Base-by-base conservation (phyloP, 2,888 invertebrate species). In the Sipha maydis region DNA sequence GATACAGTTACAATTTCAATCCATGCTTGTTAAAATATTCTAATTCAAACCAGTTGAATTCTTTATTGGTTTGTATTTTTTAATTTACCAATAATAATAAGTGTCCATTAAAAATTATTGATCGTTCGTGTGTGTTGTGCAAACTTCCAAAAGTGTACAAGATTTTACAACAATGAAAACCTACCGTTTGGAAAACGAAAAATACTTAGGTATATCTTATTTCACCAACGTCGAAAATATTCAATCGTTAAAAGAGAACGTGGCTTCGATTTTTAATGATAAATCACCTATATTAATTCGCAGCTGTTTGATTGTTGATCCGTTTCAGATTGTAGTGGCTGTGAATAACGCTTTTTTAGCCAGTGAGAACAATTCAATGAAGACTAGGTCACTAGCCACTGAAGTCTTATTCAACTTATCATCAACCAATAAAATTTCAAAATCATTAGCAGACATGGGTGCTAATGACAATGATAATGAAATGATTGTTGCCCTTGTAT, bases 351-450 rank as follows among this genome's bases (percentile, higher is more conserved):
- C 95, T 4, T 92, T 93, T 0, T 90, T 94, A 0, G 92, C 93
- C 2, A 92, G 93, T 82, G 93, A 93, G 90, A 91, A 91, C 1
- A 91, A 91, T 21, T 92, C 91, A 67, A 92, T 95, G 91, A 93
- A 93, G 0, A 96, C 96, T 0, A 94, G 93, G 90, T 93, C 93
- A 17, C 91, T 95, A 0, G 94, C 93, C 91, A 93, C 95, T 0
- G 96, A 96, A 92, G 93, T 95, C 80, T 91, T 96, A 31, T 96
- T 93, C 91, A 95, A 95, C 91, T 92, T 96, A 89, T 95, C 95
- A 0, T 91, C 94, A 1, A 94, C 95, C 0, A 95, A 94, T 91
- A 95, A 95, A 90, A 96, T 96, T 90, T 93, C 94, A 7, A 94
- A 94, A 90, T 95, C 96, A 89, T 92, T 96, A 82, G 92, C 91